phyloP scores from a whole-genome alignment of 2,113 vertebrate genomes.

The rat (Rattus norvegicus) region DNA sequence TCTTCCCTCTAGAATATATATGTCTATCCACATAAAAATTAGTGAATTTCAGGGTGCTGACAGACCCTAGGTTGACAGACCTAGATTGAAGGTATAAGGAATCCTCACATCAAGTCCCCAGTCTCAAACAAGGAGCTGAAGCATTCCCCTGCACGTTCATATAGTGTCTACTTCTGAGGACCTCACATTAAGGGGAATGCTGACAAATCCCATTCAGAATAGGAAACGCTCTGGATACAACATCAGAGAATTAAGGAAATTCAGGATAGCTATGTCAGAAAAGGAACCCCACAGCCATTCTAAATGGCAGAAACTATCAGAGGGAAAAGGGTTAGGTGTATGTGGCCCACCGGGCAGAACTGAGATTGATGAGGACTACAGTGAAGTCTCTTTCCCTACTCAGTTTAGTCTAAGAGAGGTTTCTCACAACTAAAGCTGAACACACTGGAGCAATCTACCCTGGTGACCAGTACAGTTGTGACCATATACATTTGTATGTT shows the following conservation, averaged over 20 bases:
- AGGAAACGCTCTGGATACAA: conserved; percentile 45
- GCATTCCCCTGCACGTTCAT: neutral
- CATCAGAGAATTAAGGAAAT: conserved; percentile 46
- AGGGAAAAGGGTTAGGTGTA: conserved; percentile 29
- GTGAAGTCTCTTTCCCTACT: conserved; percentile 4
- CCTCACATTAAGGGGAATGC: neutral
- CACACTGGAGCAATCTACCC: neutral
- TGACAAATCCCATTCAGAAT: conserved; percentile 3
- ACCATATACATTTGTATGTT: neutral
- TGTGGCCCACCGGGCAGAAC: conserved; percentile 11
- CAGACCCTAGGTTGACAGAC: neutral
- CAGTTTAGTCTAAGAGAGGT: neutral
- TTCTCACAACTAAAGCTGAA: conserved; percentile 48
- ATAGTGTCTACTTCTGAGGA: neutral
- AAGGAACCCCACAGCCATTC: conserved; percentile 43
- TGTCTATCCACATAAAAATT: neutral
- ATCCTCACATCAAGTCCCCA: neutral
- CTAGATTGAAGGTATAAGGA: neutral
- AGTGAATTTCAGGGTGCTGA: neutral
- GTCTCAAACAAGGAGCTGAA: neutral
- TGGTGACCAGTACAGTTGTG: neutral
- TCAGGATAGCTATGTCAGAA: conserved; percentile 26
- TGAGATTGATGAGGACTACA: conserved; percentile 24
- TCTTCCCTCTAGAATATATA: neutral
- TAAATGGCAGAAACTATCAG: conserved; percentile 39